Evolutionary conservation across 2,888 invertebrate genomes (phyloP).

Genomic region (Cephonodes hylas): DNA sequence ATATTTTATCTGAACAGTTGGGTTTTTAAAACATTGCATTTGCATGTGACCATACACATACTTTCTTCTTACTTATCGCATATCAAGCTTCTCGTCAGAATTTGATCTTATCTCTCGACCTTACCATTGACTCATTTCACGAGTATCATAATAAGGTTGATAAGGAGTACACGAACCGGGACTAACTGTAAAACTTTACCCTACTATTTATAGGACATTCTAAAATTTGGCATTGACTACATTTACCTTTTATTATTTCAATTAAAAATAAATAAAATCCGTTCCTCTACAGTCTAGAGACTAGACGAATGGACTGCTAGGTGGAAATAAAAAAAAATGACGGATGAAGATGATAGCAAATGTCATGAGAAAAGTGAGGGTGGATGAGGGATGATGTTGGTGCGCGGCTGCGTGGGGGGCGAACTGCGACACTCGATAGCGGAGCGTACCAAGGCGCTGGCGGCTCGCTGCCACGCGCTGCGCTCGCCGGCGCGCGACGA

Average conservation of each 20-base stretch:
- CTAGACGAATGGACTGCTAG: not conserved
- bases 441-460: slow-evolving; percentile 76
- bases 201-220: too few species aligned
- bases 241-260: too few species aligned
- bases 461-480: slow-evolving; percentile 72
- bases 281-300: too few species aligned
- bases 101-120: slow-evolving; percentile 50
- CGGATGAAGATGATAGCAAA: slow-evolving; percentile 33
- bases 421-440: slow-evolving; percentile 75
- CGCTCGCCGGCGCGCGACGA: slow-evolving; percentile 62
- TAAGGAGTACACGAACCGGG: not conserved
- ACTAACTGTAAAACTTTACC: not conserved
- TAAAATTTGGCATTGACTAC: slow-evolving; percentile 42
- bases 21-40: not conserved
- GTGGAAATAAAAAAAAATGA: slow-evolving; percentile 2
- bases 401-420: slow-evolving; percentile 71
- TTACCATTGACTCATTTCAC: slow-evolving; percentile 46
- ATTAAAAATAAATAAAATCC: slow-evolving; percentile 3
- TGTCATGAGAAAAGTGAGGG: slow-evolving; percentile 41
- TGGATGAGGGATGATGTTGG: slow-evolving; percentile 66
- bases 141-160: not conserved
- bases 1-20: not conserved
- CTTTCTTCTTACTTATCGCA: not conserved
- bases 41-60: not conserved
- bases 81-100: slow-evolving; percentile 1